Evolutionary conservation across 2,797 vertebrate genomes (phyloP).

Genomic region (Tokudaia tokunoshimensis): DNA sequence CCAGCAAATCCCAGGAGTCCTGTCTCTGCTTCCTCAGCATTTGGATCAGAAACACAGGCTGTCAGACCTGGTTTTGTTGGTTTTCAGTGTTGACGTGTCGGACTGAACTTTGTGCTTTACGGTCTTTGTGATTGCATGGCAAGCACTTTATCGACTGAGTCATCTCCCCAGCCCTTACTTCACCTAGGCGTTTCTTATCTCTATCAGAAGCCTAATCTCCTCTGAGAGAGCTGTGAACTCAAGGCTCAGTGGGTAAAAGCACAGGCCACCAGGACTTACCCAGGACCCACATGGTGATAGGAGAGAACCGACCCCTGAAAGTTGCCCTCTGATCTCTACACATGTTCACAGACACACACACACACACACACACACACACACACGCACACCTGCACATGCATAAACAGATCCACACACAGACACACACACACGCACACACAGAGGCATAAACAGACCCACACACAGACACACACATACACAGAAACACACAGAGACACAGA

Average conservation of each 20-base stretch:
- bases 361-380: too few relatives aligned
- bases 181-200: not conserved
- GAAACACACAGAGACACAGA: too few relatives aligned
- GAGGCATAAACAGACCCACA: too few relatives aligned
- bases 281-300: not conserved
- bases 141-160: not conserved
- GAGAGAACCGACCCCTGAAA: too few relatives aligned
- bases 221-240: not conserved
- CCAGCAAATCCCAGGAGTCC: not conserved
- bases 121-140: not conserved
- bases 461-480: too few relatives aligned
- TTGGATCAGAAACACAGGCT: not conserved
- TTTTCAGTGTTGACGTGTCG: not conserved
- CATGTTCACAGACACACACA: too few relatives aligned
- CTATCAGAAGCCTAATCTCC: not conserved
- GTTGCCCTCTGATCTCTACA: not conserved
- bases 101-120: not conserved
- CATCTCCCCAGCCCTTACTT: not conserved
- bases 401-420: too few relatives aligned
- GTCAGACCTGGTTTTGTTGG: not conserved
- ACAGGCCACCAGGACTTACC: not conserved
- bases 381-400: not conserved
- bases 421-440: too few relatives aligned
- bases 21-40: not conserved
- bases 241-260: not conserved